phyloP scores from a whole-genome alignment of 2,113 vertebrate species.

The Cyprinodon brontotheroides region DNA sequence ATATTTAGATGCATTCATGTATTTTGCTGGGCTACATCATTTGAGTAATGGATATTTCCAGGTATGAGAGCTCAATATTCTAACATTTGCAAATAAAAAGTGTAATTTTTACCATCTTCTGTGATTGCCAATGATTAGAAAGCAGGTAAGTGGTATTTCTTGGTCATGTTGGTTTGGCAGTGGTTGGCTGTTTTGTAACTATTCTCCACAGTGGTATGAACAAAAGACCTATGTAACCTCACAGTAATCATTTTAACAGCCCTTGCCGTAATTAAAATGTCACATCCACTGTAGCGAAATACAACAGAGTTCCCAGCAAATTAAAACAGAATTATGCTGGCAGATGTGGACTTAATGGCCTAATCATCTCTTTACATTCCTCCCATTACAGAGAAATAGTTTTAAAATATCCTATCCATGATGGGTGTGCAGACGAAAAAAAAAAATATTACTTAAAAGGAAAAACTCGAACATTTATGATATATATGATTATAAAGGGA shows the following conservation, averaged over 20 bases:
- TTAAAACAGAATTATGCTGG: constrained; percentile 78
- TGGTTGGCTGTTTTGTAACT: constrained; percentile 11
- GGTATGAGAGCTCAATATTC: background rate
- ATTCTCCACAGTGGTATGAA: constrained; percentile 36
- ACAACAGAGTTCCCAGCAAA: constrained; percentile 65
- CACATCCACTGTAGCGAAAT: constrained; percentile 64
- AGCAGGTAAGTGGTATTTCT: constrained; percentile 30
- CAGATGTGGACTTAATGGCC: constrained; percentile 80
- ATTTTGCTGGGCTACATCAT: constrained; percentile 20
- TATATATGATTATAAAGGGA: background rate
- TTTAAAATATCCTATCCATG: constrained; percentile 32
- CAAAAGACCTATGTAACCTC: constrained; percentile 35
- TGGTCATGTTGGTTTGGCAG: constrained; percentile 20
- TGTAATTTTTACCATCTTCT: background rate
- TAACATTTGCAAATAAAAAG: background rate
- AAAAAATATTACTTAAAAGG: background rate
- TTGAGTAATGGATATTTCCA: background rate
- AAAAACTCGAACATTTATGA: constrained; percentile 43
- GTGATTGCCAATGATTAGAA: constrained; percentile 12
- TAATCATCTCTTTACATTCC: constrained; percentile 73
- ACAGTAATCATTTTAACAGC: constrained; percentile 65
- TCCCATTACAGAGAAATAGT: constrained; percentile 59
- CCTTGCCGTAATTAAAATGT: constrained; percentile 74
- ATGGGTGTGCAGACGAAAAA: constrained; percentile 26
- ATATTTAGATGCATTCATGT: constrained; percentile 39